phyloP scores from a whole-genome alignment of 2,113 vertebrate genomes.

The Porphyrio hochstetteri region DNA sequence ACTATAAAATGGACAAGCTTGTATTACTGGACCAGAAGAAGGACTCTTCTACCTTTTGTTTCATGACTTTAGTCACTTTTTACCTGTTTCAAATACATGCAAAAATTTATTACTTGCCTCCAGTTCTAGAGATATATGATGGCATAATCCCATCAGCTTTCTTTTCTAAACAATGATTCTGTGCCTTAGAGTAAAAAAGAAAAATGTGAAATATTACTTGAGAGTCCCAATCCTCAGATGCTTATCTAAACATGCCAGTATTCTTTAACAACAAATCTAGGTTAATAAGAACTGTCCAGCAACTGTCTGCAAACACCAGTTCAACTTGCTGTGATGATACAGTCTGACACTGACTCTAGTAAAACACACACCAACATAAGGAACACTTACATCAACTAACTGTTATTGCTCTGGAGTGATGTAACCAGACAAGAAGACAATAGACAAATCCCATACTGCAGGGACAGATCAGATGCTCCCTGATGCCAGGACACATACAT shows the following conservation, averaged over 20 bases:
- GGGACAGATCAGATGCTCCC: not conserved
- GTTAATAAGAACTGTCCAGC: not conserved
- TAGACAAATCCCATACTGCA: not conserved
- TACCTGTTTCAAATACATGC: not conserved
- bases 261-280: not conserved
- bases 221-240: not conserved
- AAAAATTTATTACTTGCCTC: not conserved
- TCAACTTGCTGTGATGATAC: not conserved
- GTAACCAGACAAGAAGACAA: not conserved
- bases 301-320: not conserved
- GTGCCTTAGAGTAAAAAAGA: not conserved
- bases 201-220: not conserved
- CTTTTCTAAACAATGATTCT: not conserved
- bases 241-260: not conserved
- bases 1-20: not conserved
- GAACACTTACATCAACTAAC: not conserved
- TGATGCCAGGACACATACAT: too few relatives aligned
- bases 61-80: not conserved
- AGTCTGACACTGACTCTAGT: not conserved
- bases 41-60: not conserved
- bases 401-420: accelerated
- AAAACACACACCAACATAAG: not conserved
- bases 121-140: not conserved
- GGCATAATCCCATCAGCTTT: not conserved
- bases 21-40: not conserved